Conservation (phyloP, 2,888 invertebrate genomes). For the Parnassius apollo region DNA sequence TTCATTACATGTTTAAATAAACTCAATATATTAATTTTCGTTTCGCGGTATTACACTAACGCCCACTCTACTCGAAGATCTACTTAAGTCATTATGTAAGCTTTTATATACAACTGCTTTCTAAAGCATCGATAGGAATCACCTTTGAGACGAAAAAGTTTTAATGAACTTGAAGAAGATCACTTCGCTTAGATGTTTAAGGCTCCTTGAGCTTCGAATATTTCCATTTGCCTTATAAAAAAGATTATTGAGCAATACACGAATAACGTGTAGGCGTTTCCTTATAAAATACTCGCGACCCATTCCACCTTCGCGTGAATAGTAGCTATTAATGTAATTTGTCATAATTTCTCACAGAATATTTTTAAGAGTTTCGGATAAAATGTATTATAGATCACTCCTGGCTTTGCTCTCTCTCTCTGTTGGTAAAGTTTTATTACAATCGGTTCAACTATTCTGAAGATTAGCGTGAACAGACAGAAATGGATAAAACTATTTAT, state of each 20-base stretch:
- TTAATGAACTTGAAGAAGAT: conserved; percentile 50
- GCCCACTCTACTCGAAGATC: neutral
- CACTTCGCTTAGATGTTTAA: conserved; percentile 24
- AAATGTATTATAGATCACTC: too few relatives aligned
- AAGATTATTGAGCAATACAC: neutral
- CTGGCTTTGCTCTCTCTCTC: too few relatives aligned
- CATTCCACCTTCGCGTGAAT: neutral
- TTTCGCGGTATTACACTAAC: neutral
- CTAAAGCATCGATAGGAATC: conserved; percentile 23
- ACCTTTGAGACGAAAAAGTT: conserved; percentile 47
- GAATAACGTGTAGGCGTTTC: conserved; percentile 10
- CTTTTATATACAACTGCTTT: conserved; percentile 8
- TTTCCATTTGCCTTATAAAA: conserved; percentile 17
- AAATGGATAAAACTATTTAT: too few relatives aligned
- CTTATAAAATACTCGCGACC: neutral
- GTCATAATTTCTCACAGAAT: too few relatives aligned
- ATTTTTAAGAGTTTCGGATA: too few relatives aligned
- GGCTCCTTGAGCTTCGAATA: conserved; percentile 27
- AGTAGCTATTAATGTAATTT: too few relatives aligned
- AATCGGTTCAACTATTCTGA: too few relatives aligned
- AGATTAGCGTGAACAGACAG: too few relatives aligned
- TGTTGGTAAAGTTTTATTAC: too few relatives aligned
- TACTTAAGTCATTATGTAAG: neutral
- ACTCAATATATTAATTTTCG: too few relatives aligned
- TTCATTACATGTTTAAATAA: too few relatives aligned